Evolutionary conservation across 1,140 invertebrate genomes (phyloP).

Genomic region (Pseudachorutes palmiensis): DNA sequence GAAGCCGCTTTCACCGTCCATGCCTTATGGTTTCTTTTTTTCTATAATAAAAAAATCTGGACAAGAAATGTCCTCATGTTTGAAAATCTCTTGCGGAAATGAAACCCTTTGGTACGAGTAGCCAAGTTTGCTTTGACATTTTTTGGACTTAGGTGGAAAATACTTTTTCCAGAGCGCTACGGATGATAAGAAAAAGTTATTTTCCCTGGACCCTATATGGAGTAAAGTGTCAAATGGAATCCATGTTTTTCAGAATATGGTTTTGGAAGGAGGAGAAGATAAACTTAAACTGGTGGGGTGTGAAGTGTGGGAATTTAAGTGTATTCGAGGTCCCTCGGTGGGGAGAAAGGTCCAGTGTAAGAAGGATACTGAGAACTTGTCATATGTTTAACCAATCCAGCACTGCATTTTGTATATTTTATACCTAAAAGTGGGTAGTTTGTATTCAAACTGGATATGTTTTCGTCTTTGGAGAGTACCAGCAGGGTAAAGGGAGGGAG

Average conservation of each 20-base stretch:
- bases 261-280: too few species aligned
- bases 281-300: not conserved
- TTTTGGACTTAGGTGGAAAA: too few species aligned
- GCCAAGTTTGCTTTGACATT: too few species aligned
- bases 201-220: too few species aligned
- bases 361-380: not conserved
- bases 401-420: not conserved
- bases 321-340: not conserved
- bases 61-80: too few species aligned
- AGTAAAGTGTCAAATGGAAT: not conserved
- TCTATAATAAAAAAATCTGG: too few species aligned
- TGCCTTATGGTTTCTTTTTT: too few species aligned
- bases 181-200: not conserved
- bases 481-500: not conserved
- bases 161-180: too few species aligned
- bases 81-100: too few species aligned
- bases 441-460: not conserved
- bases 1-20: too few species aligned
- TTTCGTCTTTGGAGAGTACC: not conserved
- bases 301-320: not conserved
- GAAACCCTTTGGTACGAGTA: too few species aligned
- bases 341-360: too few species aligned
- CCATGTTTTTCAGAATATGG: not conserved
- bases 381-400: not conserved
- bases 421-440: not conserved